Evolutionary conservation across 2,797 vertebrate species (phyloP).

Genomic region (Myotis vivesi): DNA sequence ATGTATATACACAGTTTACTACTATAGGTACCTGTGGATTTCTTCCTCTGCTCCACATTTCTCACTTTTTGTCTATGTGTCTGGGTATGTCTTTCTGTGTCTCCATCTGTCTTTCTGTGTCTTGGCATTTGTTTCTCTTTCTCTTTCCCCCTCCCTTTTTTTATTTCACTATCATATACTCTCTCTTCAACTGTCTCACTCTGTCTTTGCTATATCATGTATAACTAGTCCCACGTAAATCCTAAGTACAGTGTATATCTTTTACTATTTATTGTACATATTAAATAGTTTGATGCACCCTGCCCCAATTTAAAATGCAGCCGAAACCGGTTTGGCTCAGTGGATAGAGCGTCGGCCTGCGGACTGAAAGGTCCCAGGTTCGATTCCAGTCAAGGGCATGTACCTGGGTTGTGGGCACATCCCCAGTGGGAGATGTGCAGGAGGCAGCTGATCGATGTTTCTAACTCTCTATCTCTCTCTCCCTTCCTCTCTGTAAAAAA

Average conservation of each 20-base stretch:
- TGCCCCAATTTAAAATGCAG: conserved; percentile 61
- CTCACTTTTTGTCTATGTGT: neutral
- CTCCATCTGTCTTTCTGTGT: neutral
- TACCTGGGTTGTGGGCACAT: too few relatives aligned
- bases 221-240: neutral
- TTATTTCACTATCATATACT: neutral
- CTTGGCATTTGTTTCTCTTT: neutral
- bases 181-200: neutral
- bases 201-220: neutral
- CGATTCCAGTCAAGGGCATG: too few relatives aligned
- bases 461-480: too few relatives aligned
- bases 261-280: neutral
- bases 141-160: neutral
- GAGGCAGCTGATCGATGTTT: too few relatives aligned
- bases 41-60: neutral
- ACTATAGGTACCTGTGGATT: neutral
- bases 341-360: too few relatives aligned
- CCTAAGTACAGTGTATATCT: neutral
- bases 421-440: too few relatives aligned
- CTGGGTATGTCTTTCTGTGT: neutral
- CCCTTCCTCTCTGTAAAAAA: too few relatives aligned
- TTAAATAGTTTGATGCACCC: neutral
- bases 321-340: too few relatives aligned
- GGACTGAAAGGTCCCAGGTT: too few relatives aligned
- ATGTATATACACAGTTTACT: too few relatives aligned